A percentile compares a stretch with the other conserved stretches of the same genome.
Evolutionary conservation across 1,140 invertebrate species (phyloP).

Genomic region (Aphaenogaster ashmeadi): DNA sequence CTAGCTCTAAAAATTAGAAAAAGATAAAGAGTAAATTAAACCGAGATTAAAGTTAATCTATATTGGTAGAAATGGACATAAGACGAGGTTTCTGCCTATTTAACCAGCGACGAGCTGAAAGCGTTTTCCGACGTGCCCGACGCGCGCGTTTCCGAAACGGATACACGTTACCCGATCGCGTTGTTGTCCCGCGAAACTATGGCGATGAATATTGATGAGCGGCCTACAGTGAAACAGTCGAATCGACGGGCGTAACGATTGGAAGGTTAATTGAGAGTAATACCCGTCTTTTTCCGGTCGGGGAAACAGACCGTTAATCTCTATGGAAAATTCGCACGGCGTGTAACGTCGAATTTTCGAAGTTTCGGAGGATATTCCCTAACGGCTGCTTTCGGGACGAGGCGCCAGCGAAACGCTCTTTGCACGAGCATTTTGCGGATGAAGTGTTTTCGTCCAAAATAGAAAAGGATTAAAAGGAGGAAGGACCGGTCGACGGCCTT

Average conservation of each 20-base stretch:
- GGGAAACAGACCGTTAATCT: slow-evolving; percentile 10
- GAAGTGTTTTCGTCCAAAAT: slow-evolving; percentile 34
- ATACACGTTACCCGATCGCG: slow-evolving; percentile 18
- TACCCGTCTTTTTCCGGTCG: slow-evolving; percentile 16
- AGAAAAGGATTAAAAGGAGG: not conserved
- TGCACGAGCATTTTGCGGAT: not conserved
- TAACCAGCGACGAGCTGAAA: slow-evolving; percentile 15
- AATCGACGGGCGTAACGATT: slow-evolving; percentile 34
- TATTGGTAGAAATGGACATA: too few species aligned
- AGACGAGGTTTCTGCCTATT: not conserved
- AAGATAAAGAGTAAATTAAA: too few species aligned
- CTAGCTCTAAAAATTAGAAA: too few species aligned
- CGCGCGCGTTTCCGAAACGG: not conserved
- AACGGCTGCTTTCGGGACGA: not conserved
- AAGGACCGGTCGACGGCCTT: not conserved
- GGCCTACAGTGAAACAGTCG: not conserved
- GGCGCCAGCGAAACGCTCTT: not conserved
- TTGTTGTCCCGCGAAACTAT: not conserved
- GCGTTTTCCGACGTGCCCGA: not conserved
- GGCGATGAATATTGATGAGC: slow-evolving; percentile 34
- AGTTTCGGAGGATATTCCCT: not conserved
- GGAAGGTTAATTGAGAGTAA: slow-evolving; percentile 47
- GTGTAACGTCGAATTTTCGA: slow-evolving; percentile 28
- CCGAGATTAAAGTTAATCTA: too few species aligned
- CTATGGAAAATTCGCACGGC: not conserved